Base-by-base conservation (phyloP, 1,140 invertebrate genomes). In the Micrasema longulum region DNA sequence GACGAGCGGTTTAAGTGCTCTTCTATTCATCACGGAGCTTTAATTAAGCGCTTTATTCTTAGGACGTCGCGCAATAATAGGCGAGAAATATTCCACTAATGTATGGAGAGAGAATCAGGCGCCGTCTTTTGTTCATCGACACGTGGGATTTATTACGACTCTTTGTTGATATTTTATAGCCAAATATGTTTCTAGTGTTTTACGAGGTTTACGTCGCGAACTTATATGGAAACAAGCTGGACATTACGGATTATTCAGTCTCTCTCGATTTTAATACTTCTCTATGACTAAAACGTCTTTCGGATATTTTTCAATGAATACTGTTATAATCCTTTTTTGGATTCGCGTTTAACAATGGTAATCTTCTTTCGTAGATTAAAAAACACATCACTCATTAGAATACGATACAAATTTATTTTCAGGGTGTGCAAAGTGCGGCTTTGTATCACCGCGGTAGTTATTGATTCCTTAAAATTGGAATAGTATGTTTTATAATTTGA, bases 91-190 rank as follows among this genome's bases (percentile, higher is more conserved):
- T 60, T 60, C 55, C 36, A 12, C 12, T 38, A 38, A 60, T 41
- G 55, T 38, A 52, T 52, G 55, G 55, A 60, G 35, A 60, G 55
- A 60, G 35, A 60, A 43, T 41, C 55, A 60, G 36, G 55, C 55
- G 55, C 36, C 55, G 35, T 7, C 55, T 60, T 57, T 60, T 60
- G 55, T 60, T 38, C 22, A 60, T 60, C 55, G 55, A 60, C 55
- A 60, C 55, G 55, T 60, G 55, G 55, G 18, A 7, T 60, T 60
- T 60, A 60, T 60, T 60, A 43, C 55, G 55, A 60, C 36, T 38
- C 55, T 60, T 60, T 60, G 55, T 60, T 41, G 55, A 20, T 41
- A 41, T 60, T 60, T 60, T 60, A 60, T 43, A 22, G 36, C 18
- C 36, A 35, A 60, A 60, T 60, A 41, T 60, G 41, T 60, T 60